phyloP scores from a whole-genome alignment of 2,797 vertebrate genomes.

The Gymnoscopelus microlampas region DNA sequence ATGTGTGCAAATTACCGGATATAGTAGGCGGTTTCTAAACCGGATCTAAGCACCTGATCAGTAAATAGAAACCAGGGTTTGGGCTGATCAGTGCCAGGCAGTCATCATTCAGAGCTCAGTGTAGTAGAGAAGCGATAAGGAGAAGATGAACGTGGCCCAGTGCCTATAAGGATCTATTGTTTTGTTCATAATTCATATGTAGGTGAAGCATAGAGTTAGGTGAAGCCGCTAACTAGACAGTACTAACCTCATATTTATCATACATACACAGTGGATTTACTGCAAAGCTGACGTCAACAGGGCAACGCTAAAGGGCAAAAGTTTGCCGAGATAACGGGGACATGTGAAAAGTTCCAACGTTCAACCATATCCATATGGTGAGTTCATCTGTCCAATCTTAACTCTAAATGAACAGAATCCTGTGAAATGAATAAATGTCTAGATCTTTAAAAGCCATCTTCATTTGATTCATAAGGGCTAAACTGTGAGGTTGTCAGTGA shows the following conservation, averaged over 20 bases:
- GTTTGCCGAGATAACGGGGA: neutral
- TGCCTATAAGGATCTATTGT: neutral
- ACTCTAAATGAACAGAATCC: neutral
- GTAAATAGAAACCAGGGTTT: too few relatives aligned
- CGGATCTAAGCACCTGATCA: too few relatives aligned
- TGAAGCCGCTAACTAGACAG: too few relatives aligned
- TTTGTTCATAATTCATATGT: neutral
- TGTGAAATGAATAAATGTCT: neutral
- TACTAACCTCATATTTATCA: too few relatives aligned
- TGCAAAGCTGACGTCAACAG: neutral
- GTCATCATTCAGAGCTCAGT: neutral
- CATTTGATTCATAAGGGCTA: too few relatives aligned
- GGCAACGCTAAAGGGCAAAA: neutral
- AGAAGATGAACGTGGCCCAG: neutral
- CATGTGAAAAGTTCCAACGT: slow-evolving; percentile 25
- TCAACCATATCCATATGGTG: neutral
- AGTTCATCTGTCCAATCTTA: neutral
- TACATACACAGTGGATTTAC: neutral
- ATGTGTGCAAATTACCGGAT: too few relatives aligned
- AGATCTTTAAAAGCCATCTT: neutral
- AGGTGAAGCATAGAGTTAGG: too few relatives aligned
- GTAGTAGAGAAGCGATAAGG: neutral
- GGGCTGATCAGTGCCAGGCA: rapidly evolving
- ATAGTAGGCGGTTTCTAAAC: too few relatives aligned
- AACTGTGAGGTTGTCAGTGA: too few relatives aligned